Evolutionary conservation across 1,140 invertebrate species (phyloP).

Genomic region (Araneus ventricosus): DNA sequence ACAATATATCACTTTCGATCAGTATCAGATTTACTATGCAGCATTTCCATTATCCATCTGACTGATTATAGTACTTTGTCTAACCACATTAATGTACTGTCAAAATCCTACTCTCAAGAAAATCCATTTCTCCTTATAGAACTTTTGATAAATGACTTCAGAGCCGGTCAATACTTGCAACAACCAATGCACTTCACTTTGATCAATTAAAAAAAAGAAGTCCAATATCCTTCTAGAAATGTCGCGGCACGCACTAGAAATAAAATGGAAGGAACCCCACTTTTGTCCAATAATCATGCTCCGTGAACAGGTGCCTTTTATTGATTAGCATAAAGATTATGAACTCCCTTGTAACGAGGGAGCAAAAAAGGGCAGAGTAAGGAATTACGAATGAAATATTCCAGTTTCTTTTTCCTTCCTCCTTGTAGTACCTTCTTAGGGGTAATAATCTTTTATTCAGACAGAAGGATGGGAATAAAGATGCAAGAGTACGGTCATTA

Average conservation of each 20-base stretch:
- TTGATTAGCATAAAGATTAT: constrained; percentile 57
- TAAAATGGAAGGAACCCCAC: not conserved
- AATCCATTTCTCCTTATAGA: not conserved
- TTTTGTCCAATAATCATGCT: not conserved
- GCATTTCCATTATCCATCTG: too few relatives aligned
- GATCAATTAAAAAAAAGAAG: not conserved
- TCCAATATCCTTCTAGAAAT: not conserved
- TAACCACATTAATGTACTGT: too few relatives aligned
- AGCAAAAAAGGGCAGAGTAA: not conserved
- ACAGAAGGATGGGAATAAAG: not conserved
- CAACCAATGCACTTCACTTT: not conserved
- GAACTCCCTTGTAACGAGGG: not conserved
- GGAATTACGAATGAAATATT: constrained; percentile 14
- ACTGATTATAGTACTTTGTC: too few relatives aligned
- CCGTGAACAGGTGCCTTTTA: constrained; percentile 37
- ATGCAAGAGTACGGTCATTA: constrained; percentile 42
- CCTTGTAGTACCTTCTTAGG: not conserved
- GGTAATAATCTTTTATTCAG: constrained; percentile 60
- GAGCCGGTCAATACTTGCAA: not conserved
- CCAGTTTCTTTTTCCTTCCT: not conserved
- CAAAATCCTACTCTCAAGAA: not conserved
- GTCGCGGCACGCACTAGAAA: not conserved
- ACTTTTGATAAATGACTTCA: not conserved
- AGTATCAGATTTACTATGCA: too few relatives aligned
- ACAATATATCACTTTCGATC: too few relatives aligned